Percentiles rank a stretch among this genome's conserved stretches.
phyloP scores from a whole-genome alignment of 2,888 invertebrate species.

The Carpatolechia fugitivella region DNA sequence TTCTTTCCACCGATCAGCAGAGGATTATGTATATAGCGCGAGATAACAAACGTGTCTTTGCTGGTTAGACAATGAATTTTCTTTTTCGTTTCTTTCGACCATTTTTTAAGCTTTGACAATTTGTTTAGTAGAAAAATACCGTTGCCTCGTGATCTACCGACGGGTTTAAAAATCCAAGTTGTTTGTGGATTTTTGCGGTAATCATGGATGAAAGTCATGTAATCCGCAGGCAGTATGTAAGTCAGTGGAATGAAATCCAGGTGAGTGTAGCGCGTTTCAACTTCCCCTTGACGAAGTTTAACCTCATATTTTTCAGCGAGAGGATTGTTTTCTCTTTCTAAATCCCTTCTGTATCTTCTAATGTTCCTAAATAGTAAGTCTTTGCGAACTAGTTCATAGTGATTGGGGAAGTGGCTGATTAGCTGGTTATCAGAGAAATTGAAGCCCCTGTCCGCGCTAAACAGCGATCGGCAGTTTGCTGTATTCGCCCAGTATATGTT shows the following conservation, averaged over 20 bases:
- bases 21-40: constrained; percentile 97
- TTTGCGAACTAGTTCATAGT: constrained; percentile 83
- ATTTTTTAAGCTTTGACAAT: constrained; percentile 94
- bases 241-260: constrained; percentile 96
- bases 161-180: constrained; percentile 99
- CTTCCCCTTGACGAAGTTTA: constrained; percentile 79
- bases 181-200: constrained; percentile 95
- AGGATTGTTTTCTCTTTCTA: constrained; percentile 92
- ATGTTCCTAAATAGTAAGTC: constrained; percentile 97
- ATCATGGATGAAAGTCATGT: constrained; percentile 97
- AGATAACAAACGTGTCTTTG: constrained; percentile 97
- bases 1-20: constrained; percentile 97
- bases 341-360: constrained; percentile 93
- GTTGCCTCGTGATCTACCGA: constrained; percentile 94
- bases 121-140: constrained; percentile 98
- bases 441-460: constrained; percentile 95
- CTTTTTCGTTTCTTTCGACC: constrained; percentile 92
- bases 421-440: constrained; percentile 95
- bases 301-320: constrained; percentile 86
- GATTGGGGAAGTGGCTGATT: constrained; percentile 98
- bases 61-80: constrained; percentile 88
- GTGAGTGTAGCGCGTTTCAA: constrained; percentile 85
- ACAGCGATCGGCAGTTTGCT: constrained; percentile 92
- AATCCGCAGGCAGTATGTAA: constrained; percentile 96
- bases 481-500: constrained; percentile 98